Conservation (phyloP, 2,113 vertebrate genomes). For the Zosterops lateralis region DNA sequence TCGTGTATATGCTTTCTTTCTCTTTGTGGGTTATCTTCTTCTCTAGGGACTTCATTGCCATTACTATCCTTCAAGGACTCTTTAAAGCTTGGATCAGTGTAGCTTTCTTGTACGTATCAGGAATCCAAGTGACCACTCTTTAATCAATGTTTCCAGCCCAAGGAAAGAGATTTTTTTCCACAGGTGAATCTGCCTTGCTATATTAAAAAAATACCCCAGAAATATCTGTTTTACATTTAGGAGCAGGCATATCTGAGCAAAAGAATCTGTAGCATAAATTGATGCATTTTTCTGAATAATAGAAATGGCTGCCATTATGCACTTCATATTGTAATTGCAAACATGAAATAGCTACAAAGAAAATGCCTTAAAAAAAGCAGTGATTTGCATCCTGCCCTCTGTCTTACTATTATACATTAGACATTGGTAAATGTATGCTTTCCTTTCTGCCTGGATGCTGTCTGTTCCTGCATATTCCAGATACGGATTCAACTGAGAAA, state of each 20-base stretch:
- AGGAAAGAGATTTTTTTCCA: not conserved
- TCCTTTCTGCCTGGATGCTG: not conserved
- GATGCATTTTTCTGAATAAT: not conserved
- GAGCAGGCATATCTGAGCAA: not conserved
- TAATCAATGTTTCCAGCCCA: not conserved
- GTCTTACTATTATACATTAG: rapidly evolving
- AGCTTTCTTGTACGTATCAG: not conserved
- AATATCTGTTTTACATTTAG: not conserved
- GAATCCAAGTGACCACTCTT: not conserved
- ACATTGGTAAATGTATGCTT: not conserved
- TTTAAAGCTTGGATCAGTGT: not conserved
- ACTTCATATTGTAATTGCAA: not conserved
- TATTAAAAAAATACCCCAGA: not conserved
- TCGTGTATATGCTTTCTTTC: not conserved
- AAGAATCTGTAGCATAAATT: not conserved
- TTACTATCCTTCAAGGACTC: not conserved
- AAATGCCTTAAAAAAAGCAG: not conserved
- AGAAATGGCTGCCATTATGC: not conserved
- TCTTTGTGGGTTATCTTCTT: not conserved
- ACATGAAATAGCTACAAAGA: not conserved
- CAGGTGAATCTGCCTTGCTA: not conserved
- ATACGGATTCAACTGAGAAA: not conserved
- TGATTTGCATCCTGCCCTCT: not conserved
- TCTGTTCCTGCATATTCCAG: not conserved
- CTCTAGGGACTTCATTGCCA: not conserved